Evolutionary conservation across 2,113 vertebrate genomes (phyloP), one percentile per base, ranked within the genome.

Genomic region (Mohoua ochrocephala): DNA sequence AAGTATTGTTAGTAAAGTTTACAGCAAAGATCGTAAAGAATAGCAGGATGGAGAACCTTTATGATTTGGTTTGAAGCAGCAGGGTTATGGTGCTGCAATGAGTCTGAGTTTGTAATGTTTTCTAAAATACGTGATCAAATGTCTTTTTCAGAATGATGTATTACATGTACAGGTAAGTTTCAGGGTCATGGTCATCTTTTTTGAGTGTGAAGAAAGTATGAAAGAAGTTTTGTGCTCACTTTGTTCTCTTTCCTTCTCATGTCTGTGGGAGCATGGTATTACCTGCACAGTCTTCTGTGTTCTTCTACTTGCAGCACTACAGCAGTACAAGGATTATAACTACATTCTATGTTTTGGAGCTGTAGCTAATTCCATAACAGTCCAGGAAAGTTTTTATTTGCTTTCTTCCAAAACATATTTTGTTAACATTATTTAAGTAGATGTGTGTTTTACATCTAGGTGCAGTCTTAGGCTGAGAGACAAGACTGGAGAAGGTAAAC

Each of bases 281-380:
- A 42, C 20, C 20, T 28, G 18, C 14, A 1, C 16, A 60, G 30
- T 30, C 8, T 33, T 82, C 14, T 33, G 12, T 1, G 0, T 37
- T 65, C 20, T 50, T 50, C 4, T 56, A 10, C 16, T 47, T 26
- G 11, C 15, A 45, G 17, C 15, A 6, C 41, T 53, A 4, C 7
- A 33, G 8, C 26, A 70, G 35, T 39, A 50, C 21, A 45, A 24
- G 35, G 8, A 35, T 73, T 67, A 5, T 44, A 57, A 49, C 17
- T 28, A 4, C 13, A 14, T 31, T n/a, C 23, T 65, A 20, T 0
- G 1, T 59, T 84, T 79, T 57, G 52, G 17, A 30, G 15, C 20
- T 75, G 14, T 37, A 71, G n/a, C 49, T 65, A 52, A 71, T 79
- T 57, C 14, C 11, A 2, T 42, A 73, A 28, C 19, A 56, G 8